Evolutionary conservation across 2,888 invertebrate species (phyloP).

Genomic region (Apamea crenata): DNA sequence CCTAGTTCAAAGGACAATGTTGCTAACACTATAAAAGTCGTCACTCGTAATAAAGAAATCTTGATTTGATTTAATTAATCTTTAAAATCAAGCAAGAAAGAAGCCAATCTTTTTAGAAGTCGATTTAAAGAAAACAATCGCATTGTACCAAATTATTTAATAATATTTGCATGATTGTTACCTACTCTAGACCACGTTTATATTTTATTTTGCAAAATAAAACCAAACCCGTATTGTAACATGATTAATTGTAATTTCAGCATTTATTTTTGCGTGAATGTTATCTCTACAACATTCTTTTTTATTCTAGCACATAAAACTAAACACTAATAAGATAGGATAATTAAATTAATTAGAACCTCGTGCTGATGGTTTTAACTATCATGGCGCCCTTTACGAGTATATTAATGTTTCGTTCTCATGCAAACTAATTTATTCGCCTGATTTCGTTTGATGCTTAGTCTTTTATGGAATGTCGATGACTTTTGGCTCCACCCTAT

Average conservation of each 20-base stretch:
- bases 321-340: constrained; percentile 27
- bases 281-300: constrained; percentile 4
- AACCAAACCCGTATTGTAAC: neutral
- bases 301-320: constrained; percentile 37
- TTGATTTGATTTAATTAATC: no score
- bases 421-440: constrained; percentile 42
- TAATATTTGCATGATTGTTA: no score
- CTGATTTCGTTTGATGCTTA: constrained; percentile 15
- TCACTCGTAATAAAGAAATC: no score
- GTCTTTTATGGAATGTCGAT: neutral
- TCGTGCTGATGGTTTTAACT: constrained; percentile 42
- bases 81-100: no score
- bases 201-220: no score
- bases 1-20: no score
- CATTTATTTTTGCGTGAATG: constrained; percentile 17
- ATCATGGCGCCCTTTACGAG: constrained; percentile 38
- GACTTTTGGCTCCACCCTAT: constrained; percentile 14
- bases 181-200: no score
- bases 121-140: no score
- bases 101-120: no score
- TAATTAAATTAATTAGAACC: constrained; percentile 42
- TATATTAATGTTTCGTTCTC: constrained; percentile 56
- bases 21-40: no score
- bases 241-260: neutral
- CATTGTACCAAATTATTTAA: no score